Evolutionary conservation across 2,113 vertebrate genomes (phyloP).

Genomic region (Numenius arquata): DNA sequence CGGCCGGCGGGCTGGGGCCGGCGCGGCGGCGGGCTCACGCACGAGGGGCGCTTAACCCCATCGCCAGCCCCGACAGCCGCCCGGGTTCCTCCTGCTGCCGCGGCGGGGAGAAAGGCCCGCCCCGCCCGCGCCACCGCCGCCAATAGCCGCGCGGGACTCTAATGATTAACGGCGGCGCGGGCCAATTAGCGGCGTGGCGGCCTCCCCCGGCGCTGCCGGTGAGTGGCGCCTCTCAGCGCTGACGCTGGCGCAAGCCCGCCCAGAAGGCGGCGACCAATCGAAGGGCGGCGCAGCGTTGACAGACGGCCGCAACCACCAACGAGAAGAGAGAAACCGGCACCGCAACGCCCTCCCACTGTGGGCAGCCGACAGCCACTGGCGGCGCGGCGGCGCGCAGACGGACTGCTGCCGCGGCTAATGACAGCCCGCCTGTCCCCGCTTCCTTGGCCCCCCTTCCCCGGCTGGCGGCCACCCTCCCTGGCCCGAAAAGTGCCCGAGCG

Average conservation of each 20-base stretch:
- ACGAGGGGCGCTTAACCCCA: conserved; percentile 38
- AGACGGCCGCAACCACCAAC: not conserved
- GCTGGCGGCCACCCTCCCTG: accelerated
- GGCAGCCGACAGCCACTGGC: not conserved
- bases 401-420: not conserved
- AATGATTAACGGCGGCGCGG: accelerated
- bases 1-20: not conserved
- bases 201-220: not conserved
- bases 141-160: not conserved
- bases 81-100: conserved; percentile 55
- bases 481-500: accelerated
- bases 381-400: not conserved
- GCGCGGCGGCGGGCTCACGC: conserved; percentile 4
- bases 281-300: accelerated
- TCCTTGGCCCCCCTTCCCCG: accelerated
- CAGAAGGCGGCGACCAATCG: accelerated
- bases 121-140: not conserved
- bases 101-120: conserved; percentile 12
- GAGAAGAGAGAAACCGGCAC: not conserved
- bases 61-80: conserved; percentile 40
- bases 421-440: accelerated
- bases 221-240: not conserved
- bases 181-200: accelerated
- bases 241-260: not conserved
- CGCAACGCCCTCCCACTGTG: not conserved